Evolutionary conservation across 2,113 vertebrate genomes (phyloP).

Genomic region (Mellivora capensis): DNA sequence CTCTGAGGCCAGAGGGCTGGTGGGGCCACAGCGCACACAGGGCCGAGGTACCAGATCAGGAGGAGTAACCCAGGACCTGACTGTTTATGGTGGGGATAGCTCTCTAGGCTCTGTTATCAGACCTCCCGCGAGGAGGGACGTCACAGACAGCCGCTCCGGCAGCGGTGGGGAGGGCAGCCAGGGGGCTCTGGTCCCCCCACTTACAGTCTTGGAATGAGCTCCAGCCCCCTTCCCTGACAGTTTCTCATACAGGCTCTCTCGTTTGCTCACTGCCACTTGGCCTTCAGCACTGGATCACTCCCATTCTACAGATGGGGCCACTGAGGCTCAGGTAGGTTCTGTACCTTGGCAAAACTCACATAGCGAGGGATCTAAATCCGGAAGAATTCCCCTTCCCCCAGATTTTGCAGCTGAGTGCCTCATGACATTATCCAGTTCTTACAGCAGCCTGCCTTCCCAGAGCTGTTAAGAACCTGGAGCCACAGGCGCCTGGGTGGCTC

Average conservation of each 20-base stretch:
- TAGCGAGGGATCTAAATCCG: background rate
- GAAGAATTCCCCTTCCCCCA: background rate
- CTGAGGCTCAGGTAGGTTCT: background rate
- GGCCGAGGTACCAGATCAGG: background rate
- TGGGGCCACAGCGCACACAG: background rate
- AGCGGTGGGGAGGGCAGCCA: background rate
- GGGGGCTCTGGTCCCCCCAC: background rate
- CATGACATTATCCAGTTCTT: background rate
- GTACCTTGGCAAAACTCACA: background rate
- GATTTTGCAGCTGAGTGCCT: no score
- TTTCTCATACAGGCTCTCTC: background rate
- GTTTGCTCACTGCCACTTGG: background rate
- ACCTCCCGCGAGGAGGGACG: background rate
- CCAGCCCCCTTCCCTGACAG: background rate
- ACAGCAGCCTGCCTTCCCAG: background rate
- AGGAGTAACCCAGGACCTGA: background rate
- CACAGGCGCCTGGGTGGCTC: background rate
- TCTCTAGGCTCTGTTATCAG: conserved; percentile 42
- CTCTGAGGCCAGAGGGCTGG: background rate
- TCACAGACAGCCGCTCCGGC: background rate
- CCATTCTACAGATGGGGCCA: fast-evolving
- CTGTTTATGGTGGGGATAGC: conserved; percentile 49
- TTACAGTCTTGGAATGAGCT: background rate
- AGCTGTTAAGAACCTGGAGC: background rate
- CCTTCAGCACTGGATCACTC: background rate